phyloP scores from a whole-genome alignment of 2,888 invertebrate genomes.

The Hydroisotoma schaefferi region DNA sequence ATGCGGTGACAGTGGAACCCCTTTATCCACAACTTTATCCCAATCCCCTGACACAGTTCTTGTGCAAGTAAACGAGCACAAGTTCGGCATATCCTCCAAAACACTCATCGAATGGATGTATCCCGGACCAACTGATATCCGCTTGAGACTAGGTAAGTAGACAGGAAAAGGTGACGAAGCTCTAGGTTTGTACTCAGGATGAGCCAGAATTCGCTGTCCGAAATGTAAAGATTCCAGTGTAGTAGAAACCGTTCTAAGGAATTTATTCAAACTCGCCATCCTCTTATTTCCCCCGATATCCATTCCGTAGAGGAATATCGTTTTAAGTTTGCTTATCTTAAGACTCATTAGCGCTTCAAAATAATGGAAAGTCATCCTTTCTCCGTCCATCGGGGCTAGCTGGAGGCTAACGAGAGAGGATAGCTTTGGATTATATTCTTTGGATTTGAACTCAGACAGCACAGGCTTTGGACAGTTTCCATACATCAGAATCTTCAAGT shows the following conservation, averaged over 20 bases:
- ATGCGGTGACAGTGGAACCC: background rate
- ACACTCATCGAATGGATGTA: conserved; percentile 5
- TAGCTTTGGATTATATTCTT: no score
- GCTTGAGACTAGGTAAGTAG: background rate
- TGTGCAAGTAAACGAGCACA: background rate
- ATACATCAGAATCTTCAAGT: background rate
- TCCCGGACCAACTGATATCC: conserved; percentile 9
- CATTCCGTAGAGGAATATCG: conserved; percentile 9
- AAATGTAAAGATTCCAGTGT: conserved; percentile 3
- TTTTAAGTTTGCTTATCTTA: background rate
- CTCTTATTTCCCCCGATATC: background rate
- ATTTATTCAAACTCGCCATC: background rate
- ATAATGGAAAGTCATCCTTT: conserved; percentile 1
- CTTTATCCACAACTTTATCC: background rate
- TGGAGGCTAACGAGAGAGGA: background rate
- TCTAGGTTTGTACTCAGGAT: conserved; percentile 3
- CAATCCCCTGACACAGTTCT: background rate
- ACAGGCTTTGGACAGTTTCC: conserved; percentile 3
- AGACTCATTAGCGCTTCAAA: background rate
- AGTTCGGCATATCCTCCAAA: background rate
- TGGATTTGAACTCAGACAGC: background rate
- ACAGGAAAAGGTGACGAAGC: conserved; percentile 7
- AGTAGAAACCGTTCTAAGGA: background rate
- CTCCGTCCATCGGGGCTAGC: conserved; percentile 8
- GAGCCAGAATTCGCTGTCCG: conserved; percentile 3